phyloP scores from a whole-genome alignment of 2,797 vertebrate genomes.

The Malacoraja senta region DNA sequence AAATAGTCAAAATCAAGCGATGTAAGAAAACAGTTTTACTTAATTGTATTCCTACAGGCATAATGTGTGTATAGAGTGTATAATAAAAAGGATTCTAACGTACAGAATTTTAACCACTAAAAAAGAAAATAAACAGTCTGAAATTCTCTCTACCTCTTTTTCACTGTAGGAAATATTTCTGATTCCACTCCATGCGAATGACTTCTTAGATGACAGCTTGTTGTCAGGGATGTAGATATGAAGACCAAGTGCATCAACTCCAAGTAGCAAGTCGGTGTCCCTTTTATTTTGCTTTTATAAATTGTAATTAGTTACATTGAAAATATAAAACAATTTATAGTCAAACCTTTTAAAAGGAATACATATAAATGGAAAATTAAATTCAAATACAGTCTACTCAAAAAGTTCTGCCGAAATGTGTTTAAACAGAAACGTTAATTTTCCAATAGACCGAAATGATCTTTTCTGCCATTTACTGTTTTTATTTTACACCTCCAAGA shows the following conservation, averaged over 20 bases:
- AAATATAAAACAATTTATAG: neutral
- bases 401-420: neutral
- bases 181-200: constrained; percentile 83
- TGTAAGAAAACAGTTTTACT: neutral
- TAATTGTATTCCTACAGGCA: neutral
- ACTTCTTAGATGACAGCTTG: constrained; percentile 79
- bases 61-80: too few species aligned
- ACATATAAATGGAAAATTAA: neutral
- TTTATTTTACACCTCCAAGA: neutral
- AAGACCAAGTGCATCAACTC: constrained; percentile 82
- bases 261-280: constrained; percentile 75
- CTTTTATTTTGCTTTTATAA: constrained; percentile 77
- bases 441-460: too few species aligned
- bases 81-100: neutral
- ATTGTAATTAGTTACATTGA: neutral
- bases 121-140: neutral
- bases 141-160: constrained; percentile 67
- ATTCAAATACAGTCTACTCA: neutral
- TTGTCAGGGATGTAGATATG: constrained; percentile 83
- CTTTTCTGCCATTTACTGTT: neutral
- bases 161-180: constrained; percentile 85
- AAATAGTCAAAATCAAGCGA: neutral
- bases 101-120: neutral
- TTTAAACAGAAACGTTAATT: neutral
- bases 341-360: neutral